Base-by-base conservation (phyloP, 1,140 invertebrate species). In the Euura saliciscinereae region DNA sequence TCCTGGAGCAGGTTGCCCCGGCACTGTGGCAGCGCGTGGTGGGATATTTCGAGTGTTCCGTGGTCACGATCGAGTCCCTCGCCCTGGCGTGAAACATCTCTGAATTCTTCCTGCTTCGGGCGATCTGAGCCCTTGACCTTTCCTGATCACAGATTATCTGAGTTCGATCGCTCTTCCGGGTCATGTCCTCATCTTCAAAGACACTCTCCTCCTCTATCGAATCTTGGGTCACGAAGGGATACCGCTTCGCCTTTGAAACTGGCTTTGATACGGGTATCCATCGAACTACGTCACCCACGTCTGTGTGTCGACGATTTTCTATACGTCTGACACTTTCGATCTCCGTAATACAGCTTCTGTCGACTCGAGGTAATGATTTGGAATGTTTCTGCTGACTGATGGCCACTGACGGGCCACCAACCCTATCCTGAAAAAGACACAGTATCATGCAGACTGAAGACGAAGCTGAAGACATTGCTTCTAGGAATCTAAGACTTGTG, bases 341-440 rank as follows among this genome's bases (percentile, higher is more conserved):
- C 69, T 85, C 84, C 42, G 82, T 80, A 69, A 81, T 84, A 42
- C 83, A 81, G 66, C 82, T 85, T 64, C 84, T 78, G 8, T 82
- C 80, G 66, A 78, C 83, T 43, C 84, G 82, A 65, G 83, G 83
- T 42, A 28, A 28, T 28, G 83, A 85, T 45, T 82, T 78, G 13
- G 84, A 84, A 13, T 78, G 77, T 74, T 82, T 78, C 72, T 82
- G 80, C 65, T 80, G 79, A 76, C 79, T 78, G 66, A 44, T 69
- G 79, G 79, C 79, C 83, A 75, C 43, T 59, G 51, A 59, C 43
- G 83, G 83, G 82, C 82, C 68, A 59, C 51, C 51, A 43, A 78
- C 76, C 79, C 76, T 77, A 65, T 82, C 83, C 83, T 84, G 69
- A 2, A 65, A 64, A 11, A 42, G 44, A 67, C 10, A 43, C 8